These are phyloP conservation scores for Cyrtonyx montezumae DNA, from an alignment of 2,113 vertebrate genomes.

Conservation along the genomic window DNA sequence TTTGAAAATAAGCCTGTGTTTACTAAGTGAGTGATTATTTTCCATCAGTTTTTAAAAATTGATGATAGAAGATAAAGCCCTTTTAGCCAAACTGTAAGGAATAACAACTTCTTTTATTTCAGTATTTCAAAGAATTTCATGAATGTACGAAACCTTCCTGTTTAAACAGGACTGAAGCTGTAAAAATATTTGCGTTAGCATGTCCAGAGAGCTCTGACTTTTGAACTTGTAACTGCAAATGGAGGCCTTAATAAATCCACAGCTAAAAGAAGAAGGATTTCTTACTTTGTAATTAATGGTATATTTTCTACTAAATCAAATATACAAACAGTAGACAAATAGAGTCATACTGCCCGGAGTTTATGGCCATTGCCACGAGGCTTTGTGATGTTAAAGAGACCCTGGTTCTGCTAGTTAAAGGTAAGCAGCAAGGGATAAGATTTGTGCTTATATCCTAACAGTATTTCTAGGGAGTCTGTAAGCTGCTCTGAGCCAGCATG, in stretches of 20 bases:
- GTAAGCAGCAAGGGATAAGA: background rate
- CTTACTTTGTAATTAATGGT: constrained; percentile 11
- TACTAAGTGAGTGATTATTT: constrained; percentile 34
- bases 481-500: background rate
- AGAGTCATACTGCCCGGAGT: background rate
- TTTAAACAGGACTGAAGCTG: constrained; percentile 60
- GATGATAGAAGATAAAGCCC: constrained; percentile 48
- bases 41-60: constrained; percentile 31
- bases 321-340: background rate
- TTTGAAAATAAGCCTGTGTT: constrained; percentile 36
- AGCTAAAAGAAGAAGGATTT: constrained; percentile 22
- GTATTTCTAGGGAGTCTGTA: background rate
- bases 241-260: background rate
- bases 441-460: background rate
- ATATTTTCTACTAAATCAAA: constrained; percentile 43
- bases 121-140: constrained; percentile 59
- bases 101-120: constrained; percentile 64
- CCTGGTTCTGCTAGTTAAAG: background rate
- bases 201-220: constrained; percentile 39
- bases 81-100: constrained; percentile 37
- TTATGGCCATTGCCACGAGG: background rate
- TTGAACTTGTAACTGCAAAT: constrained; percentile 3
- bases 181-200: constrained; percentile 61
- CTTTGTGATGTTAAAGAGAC: background rate
- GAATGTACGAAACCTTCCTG: constrained; percentile 37